Percentiles rank a stretch among this genome's conserved stretches.
phyloP scores from a whole-genome alignment of 2,888 invertebrate genomes.

The Heliconius ismenius region DNA sequence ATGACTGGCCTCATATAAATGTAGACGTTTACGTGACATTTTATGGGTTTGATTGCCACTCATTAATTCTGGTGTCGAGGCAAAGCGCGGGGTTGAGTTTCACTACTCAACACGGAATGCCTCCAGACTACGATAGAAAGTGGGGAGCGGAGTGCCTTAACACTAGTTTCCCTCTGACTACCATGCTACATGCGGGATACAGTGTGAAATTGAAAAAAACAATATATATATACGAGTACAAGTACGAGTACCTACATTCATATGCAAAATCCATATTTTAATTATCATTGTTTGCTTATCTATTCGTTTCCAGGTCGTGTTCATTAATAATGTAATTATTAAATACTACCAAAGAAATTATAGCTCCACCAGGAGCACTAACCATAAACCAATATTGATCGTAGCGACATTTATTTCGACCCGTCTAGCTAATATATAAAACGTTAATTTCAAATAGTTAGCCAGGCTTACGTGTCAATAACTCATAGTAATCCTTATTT shows the following conservation, averaged over 20 bases:
- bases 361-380: conserved; percentile 16
- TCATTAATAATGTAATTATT: conserved; percentile 6
- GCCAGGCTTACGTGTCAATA: conserved; percentile 37
- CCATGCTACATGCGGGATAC: too few relatives aligned
- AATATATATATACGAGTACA: too few relatives aligned
- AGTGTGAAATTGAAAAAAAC: too few relatives aligned
- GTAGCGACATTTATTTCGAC: conserved; percentile 26
- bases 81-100: too few relatives aligned
- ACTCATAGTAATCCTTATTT: conserved; percentile 42
- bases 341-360: conserved; percentile 6
- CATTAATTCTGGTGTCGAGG: too few relatives aligned
- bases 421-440: conserved; percentile 33
- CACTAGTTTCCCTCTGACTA: too few relatives aligned
- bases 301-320: conserved; percentile 9
- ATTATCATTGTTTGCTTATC: conserved; percentile 2
- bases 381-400: conserved; percentile 28
- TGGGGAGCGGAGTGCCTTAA: too few relatives aligned
- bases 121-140: too few relatives aligned
- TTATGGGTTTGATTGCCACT: too few relatives aligned
- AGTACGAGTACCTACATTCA: not conserved
- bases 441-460: conserved; percentile 33
- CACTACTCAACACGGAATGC: too few relatives aligned
- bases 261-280: not conserved
- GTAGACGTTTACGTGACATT: too few relatives aligned
- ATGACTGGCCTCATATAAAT: too few relatives aligned